Percentiles rank a stretch among this genome's conserved stretches.
Evolutionary conservation across 1,140 invertebrate species (phyloP).

Genomic region (Hesperophylax magnus): DNA sequence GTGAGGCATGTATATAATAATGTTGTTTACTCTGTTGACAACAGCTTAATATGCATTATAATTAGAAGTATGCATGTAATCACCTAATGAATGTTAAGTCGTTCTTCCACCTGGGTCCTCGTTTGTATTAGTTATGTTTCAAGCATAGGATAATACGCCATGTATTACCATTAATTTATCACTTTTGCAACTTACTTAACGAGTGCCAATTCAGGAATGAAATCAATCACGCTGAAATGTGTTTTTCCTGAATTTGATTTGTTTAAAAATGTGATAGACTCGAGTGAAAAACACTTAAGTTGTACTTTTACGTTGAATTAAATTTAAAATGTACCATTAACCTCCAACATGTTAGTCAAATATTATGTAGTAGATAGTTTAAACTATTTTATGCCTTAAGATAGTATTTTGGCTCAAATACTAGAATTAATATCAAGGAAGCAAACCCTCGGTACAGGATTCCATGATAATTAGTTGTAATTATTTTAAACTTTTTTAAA

Average conservation of each 20-base stretch:
- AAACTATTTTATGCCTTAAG: slow-evolving; percentile 16
- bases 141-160: too few species aligned
- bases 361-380: slow-evolving; percentile 8
- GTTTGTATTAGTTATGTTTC: too few species aligned
- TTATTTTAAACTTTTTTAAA: slow-evolving; percentile 21
- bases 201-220: too few species aligned
- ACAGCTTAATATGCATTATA: too few species aligned
- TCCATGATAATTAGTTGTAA: slow-evolving; percentile 14
- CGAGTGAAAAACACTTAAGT: neutral
- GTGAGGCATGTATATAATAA: too few species aligned
- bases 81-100: neutral
- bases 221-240: too few species aligned
- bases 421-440: slow-evolving; percentile 29
- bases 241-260: neutral
- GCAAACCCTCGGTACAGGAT: slow-evolving; percentile 27
- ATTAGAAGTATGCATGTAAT: neutral
- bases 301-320: neutral
- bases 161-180: too few species aligned
- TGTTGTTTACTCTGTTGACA: too few species aligned
- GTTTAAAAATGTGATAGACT: neutral
- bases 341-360: neutral
- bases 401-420: slow-evolving; percentile 40
- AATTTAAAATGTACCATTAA: neutral
- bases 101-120: too few species aligned
- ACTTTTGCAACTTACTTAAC: too few species aligned